Conservation (phyloP, 2,113 vertebrate genomes). For the Triplophysa rosa region DNA sequence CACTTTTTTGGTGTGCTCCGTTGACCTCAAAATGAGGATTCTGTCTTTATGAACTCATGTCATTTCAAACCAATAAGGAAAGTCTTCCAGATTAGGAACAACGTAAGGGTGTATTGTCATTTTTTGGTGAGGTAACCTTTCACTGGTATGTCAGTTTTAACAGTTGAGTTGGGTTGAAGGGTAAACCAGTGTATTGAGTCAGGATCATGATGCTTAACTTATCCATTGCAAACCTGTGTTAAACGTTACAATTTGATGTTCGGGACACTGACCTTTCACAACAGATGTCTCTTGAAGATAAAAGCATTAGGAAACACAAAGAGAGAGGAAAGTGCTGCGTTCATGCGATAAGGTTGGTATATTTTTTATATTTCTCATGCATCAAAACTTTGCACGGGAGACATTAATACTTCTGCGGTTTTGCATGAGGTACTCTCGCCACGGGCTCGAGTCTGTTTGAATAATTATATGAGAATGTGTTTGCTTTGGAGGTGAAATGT, state of each 20-base stretch:
- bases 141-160: too few species aligned
- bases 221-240: conserved; percentile 8
- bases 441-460: neutral
- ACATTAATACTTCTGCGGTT: neutral
- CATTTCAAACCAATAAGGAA: too few species aligned
- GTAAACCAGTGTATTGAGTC: neutral
- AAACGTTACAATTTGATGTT: neutral
- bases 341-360: conserved; percentile 36
- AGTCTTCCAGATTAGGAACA: too few species aligned
- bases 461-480: neutral
- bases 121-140: too few species aligned
- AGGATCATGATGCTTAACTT: neutral
- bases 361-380: conserved; percentile 31
- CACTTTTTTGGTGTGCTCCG: neutral
- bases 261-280: neutral
- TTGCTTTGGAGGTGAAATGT: neutral
- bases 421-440: neutral
- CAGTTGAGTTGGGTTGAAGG: too few species aligned
- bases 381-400: conserved; percentile 8
- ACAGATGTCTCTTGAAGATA: neutral
- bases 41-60: too few species aligned
- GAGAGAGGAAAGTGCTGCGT: conserved; percentile 24
- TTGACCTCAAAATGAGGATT: neutral
- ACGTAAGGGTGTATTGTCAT: too few species aligned
- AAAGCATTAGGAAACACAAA: neutral